Evolutionary conservation across 2,888 invertebrate species (phyloP), one percentile per base, ranked within the genome.

Genomic region (Drosophila limbata): DNA sequence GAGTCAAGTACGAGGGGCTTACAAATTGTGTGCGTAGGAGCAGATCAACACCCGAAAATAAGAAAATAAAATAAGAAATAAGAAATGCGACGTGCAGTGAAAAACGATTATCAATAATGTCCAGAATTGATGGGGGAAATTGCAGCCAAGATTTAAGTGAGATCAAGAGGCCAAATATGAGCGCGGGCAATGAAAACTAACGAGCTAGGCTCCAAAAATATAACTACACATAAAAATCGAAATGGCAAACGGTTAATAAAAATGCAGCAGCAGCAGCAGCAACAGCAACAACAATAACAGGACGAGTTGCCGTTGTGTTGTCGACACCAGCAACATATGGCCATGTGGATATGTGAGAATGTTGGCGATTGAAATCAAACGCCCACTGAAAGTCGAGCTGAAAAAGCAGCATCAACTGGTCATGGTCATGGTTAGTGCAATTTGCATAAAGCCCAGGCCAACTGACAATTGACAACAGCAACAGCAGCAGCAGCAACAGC

Each of bases 331-430:
- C 79, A 78, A 73, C 77, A 78, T 63, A 73, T 77, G 78, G 65
- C 60, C 60, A 45, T 73, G 81, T 73, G 81, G 70, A 76, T 87
- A 84, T 84, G 84, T 87, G 84, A 79, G 85, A 84, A 85, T 85
- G 80, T 88, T 75, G n/a, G 77, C 85, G 88, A 88, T 90, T 85
- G 89, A 89, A 87, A 89, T 89, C 88, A 85, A 88, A 90, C 89
- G 88, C 88, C 88, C 89, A 90, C 88, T 82, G 86, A 62, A 81
- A 84, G 75, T 77, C 55, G 72, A 87, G 79, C 77, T 85, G 15
- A 21, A 21, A 25, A 11, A 13, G 56, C 77, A 64, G 55, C 37
- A 37, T 37, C 37, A 37, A 37, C 37, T 74, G 72, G 61, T 59
- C 72, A 68, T 77, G 68, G 65, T 52, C 61, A 66, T 70, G 64